Evolutionary conservation across 2,888 invertebrate genomes (phyloP), one percentile per base, ranked within the genome.

Genomic region (Colletes collaris): DNA sequence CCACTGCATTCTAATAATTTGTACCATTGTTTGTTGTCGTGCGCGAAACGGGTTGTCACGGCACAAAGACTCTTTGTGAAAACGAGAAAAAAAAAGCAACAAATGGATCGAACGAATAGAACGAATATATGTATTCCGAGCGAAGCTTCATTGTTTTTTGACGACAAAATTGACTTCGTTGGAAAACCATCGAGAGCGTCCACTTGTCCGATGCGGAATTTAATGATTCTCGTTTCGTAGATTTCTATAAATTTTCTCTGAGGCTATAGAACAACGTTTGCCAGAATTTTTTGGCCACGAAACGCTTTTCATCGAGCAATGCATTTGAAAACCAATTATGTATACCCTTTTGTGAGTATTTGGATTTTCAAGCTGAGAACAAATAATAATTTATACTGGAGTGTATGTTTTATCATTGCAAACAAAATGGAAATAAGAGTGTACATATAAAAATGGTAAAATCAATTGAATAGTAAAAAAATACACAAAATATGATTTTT

Each of bases 1-100:
- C 0, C 55, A n/a, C 50, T 40, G 35, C 52, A 59, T 70, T 78
- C 70, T 69, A 64, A 70, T 78, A 69, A 64, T 78, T 69, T 27
- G 13, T n/a, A 5, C 59, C 40, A 78, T 78, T 78, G 63, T 78
- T 78, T 53, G 62, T 11, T 19, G 11, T 35, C 44, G 55, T 60
- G 55, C 44, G 19, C 40, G 13, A 55, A 65, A 35, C 55, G n/a
- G 7, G 40, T n/a, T 46, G 19, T 70, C 40, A 11, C 44, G 10
- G 1, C 52, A 56, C 56, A 49, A 37, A 35, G 46, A 44, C n/a
- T 52, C 16, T 46, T n/a, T 11, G 46, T 5, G 6, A n/a, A 16
- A 44, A 44, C 27, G 10, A 7, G 8, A 7, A 7, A 46, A 46
- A 46, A 46, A 46, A 10, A 40, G 6, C 4, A 40, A 50, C 13